Percentiles rank a stretch among this genome's conserved stretches.
These are phyloP conservation scores for Zosterops japonicus DNA, from an alignment of 2,113 vertebrate genomes.

Conservation along the genomic window DNA sequence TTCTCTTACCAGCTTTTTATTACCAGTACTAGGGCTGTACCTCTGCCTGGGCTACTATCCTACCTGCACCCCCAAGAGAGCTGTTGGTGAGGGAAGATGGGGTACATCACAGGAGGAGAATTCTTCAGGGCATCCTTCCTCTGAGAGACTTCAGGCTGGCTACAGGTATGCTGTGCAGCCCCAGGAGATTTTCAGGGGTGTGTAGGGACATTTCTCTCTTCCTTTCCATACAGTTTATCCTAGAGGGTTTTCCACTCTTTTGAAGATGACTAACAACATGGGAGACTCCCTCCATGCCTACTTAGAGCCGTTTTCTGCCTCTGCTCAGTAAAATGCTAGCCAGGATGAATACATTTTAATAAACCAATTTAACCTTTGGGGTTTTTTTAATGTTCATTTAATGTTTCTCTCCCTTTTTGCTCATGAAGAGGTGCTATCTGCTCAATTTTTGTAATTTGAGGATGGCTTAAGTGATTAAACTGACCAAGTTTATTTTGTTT, in stretches of 20 bases:
- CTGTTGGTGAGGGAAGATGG: not conserved
- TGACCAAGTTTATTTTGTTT: not conserved
- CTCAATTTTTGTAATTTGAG: not conserved
- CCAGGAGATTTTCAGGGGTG: not conserved
- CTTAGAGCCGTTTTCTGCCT: not conserved
- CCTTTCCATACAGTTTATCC: not conserved
- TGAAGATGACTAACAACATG: not conserved
- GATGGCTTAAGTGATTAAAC: not conserved
- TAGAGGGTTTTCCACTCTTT: not conserved
- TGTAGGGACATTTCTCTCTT: not conserved
- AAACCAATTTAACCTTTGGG: not conserved
- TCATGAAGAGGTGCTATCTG: not conserved
- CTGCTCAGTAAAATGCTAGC: not conserved
- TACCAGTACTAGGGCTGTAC: not conserved
- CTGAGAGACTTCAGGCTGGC: not conserved
- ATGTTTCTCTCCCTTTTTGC: not conserved
- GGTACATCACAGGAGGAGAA: not conserved
- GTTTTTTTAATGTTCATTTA: not conserved
- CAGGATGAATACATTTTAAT: not conserved
- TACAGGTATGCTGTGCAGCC: not conserved
- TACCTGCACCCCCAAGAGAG: not conserved
- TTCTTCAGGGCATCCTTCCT: not conserved
- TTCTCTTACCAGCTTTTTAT: not conserved
- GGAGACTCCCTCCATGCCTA: not conserved
- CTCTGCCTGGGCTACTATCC: accelerated